These are phyloP conservation scores for Microplitis manilae DNA, from an alignment of 2,888 invertebrate genomes.

Conservation along the genomic window DNA sequence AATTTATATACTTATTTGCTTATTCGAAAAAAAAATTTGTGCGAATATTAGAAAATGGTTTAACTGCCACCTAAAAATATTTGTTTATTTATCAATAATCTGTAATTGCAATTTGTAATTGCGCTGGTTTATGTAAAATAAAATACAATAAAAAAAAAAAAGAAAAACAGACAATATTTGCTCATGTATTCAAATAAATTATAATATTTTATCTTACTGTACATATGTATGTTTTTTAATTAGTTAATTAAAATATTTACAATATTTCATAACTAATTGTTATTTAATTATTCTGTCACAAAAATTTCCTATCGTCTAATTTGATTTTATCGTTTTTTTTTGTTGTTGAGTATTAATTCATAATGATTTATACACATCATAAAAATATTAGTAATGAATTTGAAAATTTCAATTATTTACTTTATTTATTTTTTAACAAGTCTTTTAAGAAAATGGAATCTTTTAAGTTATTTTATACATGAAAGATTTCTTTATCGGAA, in stretches of 20 bases:
- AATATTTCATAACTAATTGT: conserved; percentile 18
- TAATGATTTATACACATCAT: neutral
- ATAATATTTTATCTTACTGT: conserved; percentile 2
- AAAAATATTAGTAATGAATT: neutral
- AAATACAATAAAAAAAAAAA: neutral
- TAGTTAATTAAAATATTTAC: conserved; percentile 28
- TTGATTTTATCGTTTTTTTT: neutral
- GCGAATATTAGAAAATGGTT: neutral
- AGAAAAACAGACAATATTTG: neutral
- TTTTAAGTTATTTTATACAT: neutral
- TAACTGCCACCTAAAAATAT: neutral
- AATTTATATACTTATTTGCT: neutral
- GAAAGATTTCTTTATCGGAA: neutral
- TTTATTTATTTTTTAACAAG: neutral
- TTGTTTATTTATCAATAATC: neutral
- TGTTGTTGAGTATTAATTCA: neutral
- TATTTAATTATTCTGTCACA: neutral
- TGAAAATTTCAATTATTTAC: neutral
- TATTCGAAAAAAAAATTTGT: neutral
- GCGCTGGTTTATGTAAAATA: conserved; percentile 2
- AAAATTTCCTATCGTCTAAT: neutral
- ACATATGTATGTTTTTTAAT: conserved; percentile 12
- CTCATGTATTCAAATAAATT: neutral
- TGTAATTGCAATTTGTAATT: neutral
- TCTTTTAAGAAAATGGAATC: neutral